These are phyloP conservation scores for Drosophila truncata DNA, from an alignment of 1,140 invertebrate species.

Conservation along the genomic window DNA sequence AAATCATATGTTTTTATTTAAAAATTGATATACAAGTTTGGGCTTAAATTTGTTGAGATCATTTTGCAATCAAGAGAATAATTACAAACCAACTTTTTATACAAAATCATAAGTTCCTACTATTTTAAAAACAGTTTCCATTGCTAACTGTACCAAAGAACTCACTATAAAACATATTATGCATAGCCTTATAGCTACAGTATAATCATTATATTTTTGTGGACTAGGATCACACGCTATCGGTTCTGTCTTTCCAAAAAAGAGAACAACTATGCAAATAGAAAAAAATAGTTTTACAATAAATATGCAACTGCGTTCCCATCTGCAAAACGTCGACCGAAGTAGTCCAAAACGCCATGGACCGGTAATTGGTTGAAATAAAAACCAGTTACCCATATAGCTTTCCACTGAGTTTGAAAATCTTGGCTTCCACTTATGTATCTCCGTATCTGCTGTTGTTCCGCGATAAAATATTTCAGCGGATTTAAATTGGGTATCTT, in stretches of 20 bases:
- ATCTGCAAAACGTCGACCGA: slow-evolving; percentile 2
- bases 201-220: slow-evolving; percentile 36
- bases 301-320: slow-evolving; percentile 44
- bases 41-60: not conserved
- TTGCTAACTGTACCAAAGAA: slow-evolving; percentile 1
- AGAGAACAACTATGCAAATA: slow-evolving; percentile 21
- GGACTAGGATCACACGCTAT: slow-evolving; percentile 49
- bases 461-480: not conserved
- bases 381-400: slow-evolving; percentile 40
- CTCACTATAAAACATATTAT: slow-evolving; percentile 17
- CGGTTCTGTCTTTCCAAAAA: slow-evolving; percentile 31
- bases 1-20: not conserved
- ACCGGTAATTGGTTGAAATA: slow-evolving; percentile 46
- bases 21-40: not conserved
- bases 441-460: not conserved
- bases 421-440: slow-evolving; percentile 12
- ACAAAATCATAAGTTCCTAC: slow-evolving; percentile 22
- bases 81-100: not conserved
- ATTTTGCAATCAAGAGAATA: not conserved
- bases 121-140: slow-evolving; percentile 7
- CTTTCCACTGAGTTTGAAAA: slow-evolving; percentile 35
- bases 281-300: slow-evolving; percentile 22
- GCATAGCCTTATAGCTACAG: slow-evolving; percentile 15
- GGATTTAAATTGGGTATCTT: not conserved
- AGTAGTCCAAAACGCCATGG: slow-evolving; percentile 44